These are phyloP conservation scores for Gymnogyps californianus DNA, from an alignment of 2,113 vertebrate species.

Conservation along the genomic window DNA sequence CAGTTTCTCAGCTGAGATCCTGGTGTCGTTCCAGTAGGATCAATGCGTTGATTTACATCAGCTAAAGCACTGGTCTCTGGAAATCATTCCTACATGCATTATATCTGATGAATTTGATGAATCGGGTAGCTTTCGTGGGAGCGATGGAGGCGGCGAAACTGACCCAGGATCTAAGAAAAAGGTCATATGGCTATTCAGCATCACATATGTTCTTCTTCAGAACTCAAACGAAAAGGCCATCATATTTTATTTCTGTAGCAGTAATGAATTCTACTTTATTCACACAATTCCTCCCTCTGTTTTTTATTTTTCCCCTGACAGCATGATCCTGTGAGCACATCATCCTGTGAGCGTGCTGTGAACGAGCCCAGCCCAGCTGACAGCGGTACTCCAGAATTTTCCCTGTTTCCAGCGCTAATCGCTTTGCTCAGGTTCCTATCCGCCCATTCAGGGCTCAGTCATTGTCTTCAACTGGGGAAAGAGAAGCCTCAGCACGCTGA, in stretches of 20 bases:
- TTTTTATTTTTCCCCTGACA: background rate
- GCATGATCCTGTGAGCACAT: background rate
- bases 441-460: background rate
- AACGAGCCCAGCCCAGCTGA: background rate
- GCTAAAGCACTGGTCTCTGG: background rate
- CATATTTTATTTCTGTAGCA: background rate
- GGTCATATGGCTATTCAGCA: background rate
- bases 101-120: background rate
- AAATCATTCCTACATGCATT: background rate
- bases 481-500: background rate
- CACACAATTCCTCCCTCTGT: background rate
- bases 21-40: background rate
- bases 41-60: background rate
- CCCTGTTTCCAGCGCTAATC: background rate
- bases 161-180: background rate
- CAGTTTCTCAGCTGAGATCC: background rate
- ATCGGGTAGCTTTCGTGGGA: background rate
- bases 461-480: background rate
- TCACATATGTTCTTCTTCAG: background rate
- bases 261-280: background rate
- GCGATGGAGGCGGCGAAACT: background rate
- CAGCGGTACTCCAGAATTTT: background rate
- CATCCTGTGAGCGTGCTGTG: background rate
- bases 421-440: background rate
- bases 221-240: background rate